phyloP scores from a whole-genome alignment of 2,797 vertebrate genomes.

The Acanthurus tractus region DNA sequence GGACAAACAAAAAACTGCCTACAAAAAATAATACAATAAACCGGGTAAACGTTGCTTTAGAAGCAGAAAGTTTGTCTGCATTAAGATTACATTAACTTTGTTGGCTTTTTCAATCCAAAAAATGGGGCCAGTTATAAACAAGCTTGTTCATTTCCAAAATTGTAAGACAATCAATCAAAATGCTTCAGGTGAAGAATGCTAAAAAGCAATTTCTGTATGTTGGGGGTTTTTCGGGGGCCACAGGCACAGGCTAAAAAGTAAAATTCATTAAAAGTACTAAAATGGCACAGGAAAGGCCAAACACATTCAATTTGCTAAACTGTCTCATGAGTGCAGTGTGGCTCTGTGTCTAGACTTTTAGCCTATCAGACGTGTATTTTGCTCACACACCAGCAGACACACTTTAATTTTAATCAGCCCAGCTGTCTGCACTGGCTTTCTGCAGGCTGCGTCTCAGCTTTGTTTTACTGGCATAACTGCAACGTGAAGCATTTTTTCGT shows the following conservation, averaged over 20 bases:
- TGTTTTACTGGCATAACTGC: too few relatives aligned
- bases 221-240: not conserved
- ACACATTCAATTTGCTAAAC: conserved; percentile 6
- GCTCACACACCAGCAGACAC: too few relatives aligned
- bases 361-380: too few relatives aligned
- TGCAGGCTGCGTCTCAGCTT: too few relatives aligned
- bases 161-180: not conserved
- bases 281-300: not conserved
- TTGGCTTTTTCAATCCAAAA: not conserved
- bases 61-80: not conserved
- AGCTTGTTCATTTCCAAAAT: not conserved
- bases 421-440: too few relatives aligned
- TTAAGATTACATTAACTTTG: not conserved
- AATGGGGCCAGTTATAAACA: not conserved
- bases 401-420: too few relatives aligned
- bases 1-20: not conserved
- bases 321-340: not conserved
- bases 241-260: not conserved
- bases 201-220: not conserved
- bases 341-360: too few relatives aligned
- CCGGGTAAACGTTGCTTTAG: not conserved
- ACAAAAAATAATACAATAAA: not conserved
- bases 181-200: not conserved
- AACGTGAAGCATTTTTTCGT: too few relatives aligned
- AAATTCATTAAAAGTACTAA: conserved; percentile 36